Base-by-base conservation (phyloP, 1,140 invertebrate species). In the Plutomurus gul region DNA sequence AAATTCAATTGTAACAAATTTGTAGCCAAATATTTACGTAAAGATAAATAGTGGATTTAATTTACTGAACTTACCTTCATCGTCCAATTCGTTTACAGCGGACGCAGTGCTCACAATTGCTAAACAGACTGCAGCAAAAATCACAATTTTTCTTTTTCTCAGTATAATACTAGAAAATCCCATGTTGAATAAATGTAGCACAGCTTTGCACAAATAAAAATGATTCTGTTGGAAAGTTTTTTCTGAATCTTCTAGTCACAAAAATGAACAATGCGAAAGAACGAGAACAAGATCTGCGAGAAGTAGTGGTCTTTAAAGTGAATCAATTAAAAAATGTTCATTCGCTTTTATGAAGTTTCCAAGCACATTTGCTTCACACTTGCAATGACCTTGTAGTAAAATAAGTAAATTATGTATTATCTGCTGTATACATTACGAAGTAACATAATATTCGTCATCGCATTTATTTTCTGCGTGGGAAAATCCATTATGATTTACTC, bases 401-500 rank as follows among this genome's bases (percentile, higher is more conserved):
- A 65, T 36, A 30, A 65, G 56, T 16, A 33, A 65, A 33, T 49
- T 20, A 43, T 49, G 30, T 65, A 13, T n/a, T 65, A 65, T 8
- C 6, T 22, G 20, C 3, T 22, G 43, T 47, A 20, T 1, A 16
- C 51, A 60, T 1, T 56, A 56, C 51, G 11, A 33, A 16, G 6
- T 6, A 51, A 22, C 47, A 51, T 18, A 22, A 65, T n/a, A 65
- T 33, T 33, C 56, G 36, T 65, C 56, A 65, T 65, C n/a, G n/a
- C n/a, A 36, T 65, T 65, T 65, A 56, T 65, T 33, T 27, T 65
- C 30, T 33, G 25, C 56, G 56, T 65, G 56, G 56, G 56, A 65
- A 65, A 65, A 65, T 65, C 56, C 56, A 65, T 65, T 65, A 65
- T 33, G 27, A 65, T 65, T 65, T 65, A 36, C 56, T 65, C 56